Evolutionary conservation across 2,797 vertebrate genomes (phyloP).

Genomic region (Lemur catta): DNA sequence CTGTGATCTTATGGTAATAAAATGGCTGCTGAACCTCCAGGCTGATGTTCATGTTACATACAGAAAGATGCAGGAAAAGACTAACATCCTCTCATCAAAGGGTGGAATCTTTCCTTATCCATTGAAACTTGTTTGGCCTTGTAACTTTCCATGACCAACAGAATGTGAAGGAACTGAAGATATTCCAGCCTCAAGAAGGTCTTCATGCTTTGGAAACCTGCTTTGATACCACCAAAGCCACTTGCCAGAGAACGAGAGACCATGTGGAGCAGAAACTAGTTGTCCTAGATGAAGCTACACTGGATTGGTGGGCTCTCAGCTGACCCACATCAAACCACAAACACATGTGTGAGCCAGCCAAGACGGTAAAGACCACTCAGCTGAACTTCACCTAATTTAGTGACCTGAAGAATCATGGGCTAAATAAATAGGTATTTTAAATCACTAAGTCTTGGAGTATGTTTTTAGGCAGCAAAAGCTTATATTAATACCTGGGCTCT

Average conservation of each 20-base stretch:
- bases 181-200: neutral
- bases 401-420: neutral
- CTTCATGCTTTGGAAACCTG: neutral
- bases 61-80: neutral
- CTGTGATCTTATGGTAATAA: neutral
- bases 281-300: neutral
- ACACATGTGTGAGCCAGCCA: neutral
- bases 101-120: neutral
- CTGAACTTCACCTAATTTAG: neutral
- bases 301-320: neutral
- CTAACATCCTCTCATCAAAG: neutral
- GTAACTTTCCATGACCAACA: neutral
- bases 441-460: neutral
- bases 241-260: neutral
- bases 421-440: constrained; percentile 22
- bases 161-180: neutral
- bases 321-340: neutral
- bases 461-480: neutral
- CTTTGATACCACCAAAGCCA: neutral
- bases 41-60: neutral
- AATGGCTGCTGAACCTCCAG: neutral
- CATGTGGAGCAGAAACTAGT: neutral
- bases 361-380: neutral
- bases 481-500: neutral
- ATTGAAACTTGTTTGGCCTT: neutral